These are phyloP conservation scores for Beroe forskalii DNA, from an alignment of 37 sponge, comb jelly and placozoan genomes.

Conservation along the genomic window DNA sequence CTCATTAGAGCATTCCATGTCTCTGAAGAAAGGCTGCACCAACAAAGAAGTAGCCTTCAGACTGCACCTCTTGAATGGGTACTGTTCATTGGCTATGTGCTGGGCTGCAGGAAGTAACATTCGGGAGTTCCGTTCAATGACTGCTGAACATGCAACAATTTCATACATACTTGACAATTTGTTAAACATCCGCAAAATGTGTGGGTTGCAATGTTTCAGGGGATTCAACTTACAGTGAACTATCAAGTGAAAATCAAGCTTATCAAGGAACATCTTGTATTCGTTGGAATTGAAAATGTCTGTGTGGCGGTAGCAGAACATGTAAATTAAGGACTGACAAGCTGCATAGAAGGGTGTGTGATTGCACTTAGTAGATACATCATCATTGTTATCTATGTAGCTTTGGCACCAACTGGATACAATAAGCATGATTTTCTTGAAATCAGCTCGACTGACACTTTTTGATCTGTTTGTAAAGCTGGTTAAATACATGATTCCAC, in stretches of 20 bases:
- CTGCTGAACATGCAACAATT: slow-evolving; percentile 15
- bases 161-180: slow-evolving; percentile 38
- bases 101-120: slow-evolving; percentile 44
- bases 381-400: slow-evolving; percentile 28
- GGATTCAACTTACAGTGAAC: slow-evolving; percentile 54
- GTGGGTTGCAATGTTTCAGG: slow-evolving; percentile 38
- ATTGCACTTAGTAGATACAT: slow-evolving; percentile 5
- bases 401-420: slow-evolving; percentile 20
- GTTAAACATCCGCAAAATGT: slow-evolving; percentile 59
- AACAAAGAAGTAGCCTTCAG: neutral
- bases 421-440: slow-evolving; percentile 34
- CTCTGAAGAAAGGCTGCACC: slow-evolving; percentile 24
- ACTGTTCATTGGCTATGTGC: slow-evolving; percentile 18
- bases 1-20: slow-evolving; percentile 44
- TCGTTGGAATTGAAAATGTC: slow-evolving; percentile 10
- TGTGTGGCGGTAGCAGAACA: slow-evolving; percentile 54
- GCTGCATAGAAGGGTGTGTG: slow-evolving; percentile 63
- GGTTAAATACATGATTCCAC: slow-evolving; percentile 44
- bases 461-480: slow-evolving; percentile 21
- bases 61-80: neutral
- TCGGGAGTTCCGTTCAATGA: slow-evolving; percentile 38
- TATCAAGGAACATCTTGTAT: neutral
- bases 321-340: slow-evolving; percentile 39
- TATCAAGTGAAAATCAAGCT: slow-evolving; percentile 17
- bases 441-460: slow-evolving; percentile 8